Conservation (phyloP, 2,113 vertebrate genomes). For the Motacilla alba region DNA sequence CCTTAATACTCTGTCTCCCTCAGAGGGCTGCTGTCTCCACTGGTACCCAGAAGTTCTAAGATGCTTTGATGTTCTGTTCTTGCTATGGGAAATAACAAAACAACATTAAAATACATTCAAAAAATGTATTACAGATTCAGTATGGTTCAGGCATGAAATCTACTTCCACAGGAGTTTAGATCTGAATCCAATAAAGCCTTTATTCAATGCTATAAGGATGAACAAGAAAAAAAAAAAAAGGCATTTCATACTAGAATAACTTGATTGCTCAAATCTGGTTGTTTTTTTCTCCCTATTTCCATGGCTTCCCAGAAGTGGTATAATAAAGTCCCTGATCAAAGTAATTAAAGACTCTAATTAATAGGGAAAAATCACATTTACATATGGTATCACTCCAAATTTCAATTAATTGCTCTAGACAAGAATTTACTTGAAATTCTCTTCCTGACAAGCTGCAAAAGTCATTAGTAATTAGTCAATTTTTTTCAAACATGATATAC, state of each 20-base stretch:
- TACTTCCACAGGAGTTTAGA: not conserved
- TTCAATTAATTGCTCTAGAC: not conserved
- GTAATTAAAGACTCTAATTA: constrained; percentile 30
- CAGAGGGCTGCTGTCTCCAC: not conserved
- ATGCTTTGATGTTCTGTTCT: not conserved
- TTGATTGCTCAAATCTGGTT: not conserved
- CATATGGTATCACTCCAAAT: not conserved
- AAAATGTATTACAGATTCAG: not conserved
- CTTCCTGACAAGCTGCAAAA: not conserved
- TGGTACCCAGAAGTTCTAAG: not conserved
- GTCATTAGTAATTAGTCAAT: not conserved
- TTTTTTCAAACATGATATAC: not conserved
- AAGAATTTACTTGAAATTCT: not conserved
- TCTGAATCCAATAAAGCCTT: not conserved
- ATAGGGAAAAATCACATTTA: not conserved
- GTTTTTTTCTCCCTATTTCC: not conserved
- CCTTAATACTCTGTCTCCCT: not conserved
- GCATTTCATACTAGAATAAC: not conserved
- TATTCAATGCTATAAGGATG: not conserved
- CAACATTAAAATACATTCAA: not conserved
- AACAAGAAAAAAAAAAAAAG: not conserved
- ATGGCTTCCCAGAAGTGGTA: not conserved
- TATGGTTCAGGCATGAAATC: not conserved
- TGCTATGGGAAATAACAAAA: not conserved
- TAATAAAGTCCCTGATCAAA: not conserved